These are phyloP conservation scores for Clarias magur DNA, from an alignment of 2,113 vertebrate genomes.

Conservation along the genomic window DNA sequence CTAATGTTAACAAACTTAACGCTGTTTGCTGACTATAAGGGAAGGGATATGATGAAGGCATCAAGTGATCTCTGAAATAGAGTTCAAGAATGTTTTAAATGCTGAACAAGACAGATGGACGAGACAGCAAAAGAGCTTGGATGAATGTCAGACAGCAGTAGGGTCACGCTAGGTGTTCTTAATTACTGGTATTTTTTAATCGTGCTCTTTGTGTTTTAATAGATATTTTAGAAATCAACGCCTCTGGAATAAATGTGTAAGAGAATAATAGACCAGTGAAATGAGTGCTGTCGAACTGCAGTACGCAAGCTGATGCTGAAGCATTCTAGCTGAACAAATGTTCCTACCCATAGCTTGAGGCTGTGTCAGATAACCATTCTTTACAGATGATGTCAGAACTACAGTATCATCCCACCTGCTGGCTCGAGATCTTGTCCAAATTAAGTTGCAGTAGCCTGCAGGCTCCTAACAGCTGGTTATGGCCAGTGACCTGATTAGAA, in stretches of 20 bases:
- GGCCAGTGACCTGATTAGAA: constrained; percentile 34
- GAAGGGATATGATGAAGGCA: not conserved
- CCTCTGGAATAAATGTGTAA: not conserved
- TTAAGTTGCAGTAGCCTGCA: constrained; percentile 30
- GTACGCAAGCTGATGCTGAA: not conserved
- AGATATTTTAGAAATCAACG: not conserved
- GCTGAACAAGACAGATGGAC: not conserved
- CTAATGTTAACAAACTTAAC: not conserved
- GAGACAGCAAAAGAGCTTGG: not conserved
- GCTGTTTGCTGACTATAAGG: constrained; percentile 15
- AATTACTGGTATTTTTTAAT: not conserved
- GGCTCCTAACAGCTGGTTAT: constrained; percentile 9
- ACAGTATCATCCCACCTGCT: constrained; percentile 24
- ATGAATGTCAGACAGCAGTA: not conserved
- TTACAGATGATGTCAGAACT: constrained; percentile 28
- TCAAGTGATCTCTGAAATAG: not conserved
- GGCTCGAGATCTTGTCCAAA: constrained; percentile 24
- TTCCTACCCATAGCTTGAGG: not conserved
- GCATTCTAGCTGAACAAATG: not conserved
- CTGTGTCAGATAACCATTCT: constrained; percentile 23
- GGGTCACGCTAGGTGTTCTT: not conserved
- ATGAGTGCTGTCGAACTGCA: not conserved
- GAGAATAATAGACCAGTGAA: no score
- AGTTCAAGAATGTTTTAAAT: not conserved
- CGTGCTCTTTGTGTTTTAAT: not conserved